These are phyloP conservation scores for Ispidina picta DNA, from an alignment of 2,797 vertebrate species.

Conservation along the genomic window DNA sequence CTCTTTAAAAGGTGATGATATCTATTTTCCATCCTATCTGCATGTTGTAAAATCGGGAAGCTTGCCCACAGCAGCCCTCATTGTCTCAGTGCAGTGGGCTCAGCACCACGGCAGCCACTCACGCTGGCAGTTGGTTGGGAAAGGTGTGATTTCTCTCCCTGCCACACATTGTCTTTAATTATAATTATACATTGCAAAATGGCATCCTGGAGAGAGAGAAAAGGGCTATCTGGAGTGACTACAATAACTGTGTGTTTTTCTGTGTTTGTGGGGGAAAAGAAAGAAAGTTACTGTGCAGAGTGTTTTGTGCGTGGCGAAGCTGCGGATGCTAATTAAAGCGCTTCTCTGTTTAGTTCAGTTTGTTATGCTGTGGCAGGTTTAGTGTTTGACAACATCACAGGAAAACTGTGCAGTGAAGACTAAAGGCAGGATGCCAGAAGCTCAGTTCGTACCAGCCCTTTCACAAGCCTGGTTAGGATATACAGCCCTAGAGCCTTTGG, in stretches of 20 bases:
- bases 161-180: conserved; percentile 34
- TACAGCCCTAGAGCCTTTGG: not conserved
- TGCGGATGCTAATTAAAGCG: conserved; percentile 13
- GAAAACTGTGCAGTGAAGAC: not conserved
- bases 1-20: not conserved
- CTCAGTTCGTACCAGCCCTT: not conserved
- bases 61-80: not conserved
- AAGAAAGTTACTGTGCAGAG: conserved; percentile 21
- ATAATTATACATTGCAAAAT: conserved; percentile 52
- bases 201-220: conserved; percentile 17
- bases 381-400: conserved; percentile 59
- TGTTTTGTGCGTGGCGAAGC: not conserved
- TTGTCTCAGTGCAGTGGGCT: not conserved
- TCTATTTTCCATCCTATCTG: not conserved
- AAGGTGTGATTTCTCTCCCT: conserved; percentile 14
- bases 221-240: not conserved
- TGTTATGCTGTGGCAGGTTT: conserved; percentile 34
- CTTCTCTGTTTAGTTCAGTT: not conserved
- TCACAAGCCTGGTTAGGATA: not conserved
- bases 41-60: not conserved
- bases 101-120: not conserved
- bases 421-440: conserved; percentile 12
- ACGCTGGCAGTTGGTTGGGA: not conserved
- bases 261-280: not conserved
- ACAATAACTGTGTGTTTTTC: not conserved